These are phyloP conservation scores for Drosophila santomea DNA, from an alignment of 1,140 invertebrate species.

Conservation along the genomic window DNA sequence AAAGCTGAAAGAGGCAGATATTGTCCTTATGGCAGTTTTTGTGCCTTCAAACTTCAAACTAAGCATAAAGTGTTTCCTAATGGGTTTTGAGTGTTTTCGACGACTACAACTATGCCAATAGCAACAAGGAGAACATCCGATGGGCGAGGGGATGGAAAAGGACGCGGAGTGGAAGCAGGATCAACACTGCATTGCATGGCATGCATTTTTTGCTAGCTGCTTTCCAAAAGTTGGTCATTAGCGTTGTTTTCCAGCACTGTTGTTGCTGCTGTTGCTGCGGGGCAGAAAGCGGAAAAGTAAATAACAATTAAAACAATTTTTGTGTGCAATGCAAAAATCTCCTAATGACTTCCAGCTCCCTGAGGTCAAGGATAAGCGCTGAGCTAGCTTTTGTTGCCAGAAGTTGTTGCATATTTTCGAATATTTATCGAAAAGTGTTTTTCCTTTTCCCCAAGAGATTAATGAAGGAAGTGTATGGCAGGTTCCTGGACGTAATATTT, in stretches of 20 bases:
- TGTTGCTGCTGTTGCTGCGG: slow-evolving; percentile 43
- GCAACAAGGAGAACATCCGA: slow-evolving; percentile 25
- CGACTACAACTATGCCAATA: slow-evolving; percentile 55
- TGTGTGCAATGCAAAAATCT: slow-evolving; percentile 64
- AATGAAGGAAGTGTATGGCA: slow-evolving; percentile 15
- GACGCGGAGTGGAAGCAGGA: slow-evolving; percentile 17
- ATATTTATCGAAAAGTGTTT: slow-evolving; percentile 58
- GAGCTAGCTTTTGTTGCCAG: slow-evolving; percentile 49
- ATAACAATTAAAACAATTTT: slow-evolving; percentile 78
- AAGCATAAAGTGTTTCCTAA: slow-evolving; percentile 82
- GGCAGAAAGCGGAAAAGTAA: slow-evolving; percentile 55
- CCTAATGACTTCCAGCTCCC: slow-evolving; percentile 62
- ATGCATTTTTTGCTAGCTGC: slow-evolving; percentile 58
- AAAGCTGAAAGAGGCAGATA: not conserved
- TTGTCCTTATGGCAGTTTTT: not conserved
- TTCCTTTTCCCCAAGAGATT: slow-evolving; percentile 14
- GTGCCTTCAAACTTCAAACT: slow-evolving; percentile 73
- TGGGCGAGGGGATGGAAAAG: not conserved
- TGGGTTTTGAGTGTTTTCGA: slow-evolving; percentile 83
- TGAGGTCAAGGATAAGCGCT: slow-evolving; percentile 72
- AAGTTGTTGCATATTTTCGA: slow-evolving; percentile 58
- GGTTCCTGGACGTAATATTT: slow-evolving; percentile 13
- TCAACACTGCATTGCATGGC: slow-evolving; percentile 65
- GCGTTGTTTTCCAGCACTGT: slow-evolving; percentile 57
- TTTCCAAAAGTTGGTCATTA: slow-evolving; percentile 79